Evolutionary conservation across 2,888 invertebrate species (phyloP).

Genomic region (Drosophila bunnanda): DNA sequence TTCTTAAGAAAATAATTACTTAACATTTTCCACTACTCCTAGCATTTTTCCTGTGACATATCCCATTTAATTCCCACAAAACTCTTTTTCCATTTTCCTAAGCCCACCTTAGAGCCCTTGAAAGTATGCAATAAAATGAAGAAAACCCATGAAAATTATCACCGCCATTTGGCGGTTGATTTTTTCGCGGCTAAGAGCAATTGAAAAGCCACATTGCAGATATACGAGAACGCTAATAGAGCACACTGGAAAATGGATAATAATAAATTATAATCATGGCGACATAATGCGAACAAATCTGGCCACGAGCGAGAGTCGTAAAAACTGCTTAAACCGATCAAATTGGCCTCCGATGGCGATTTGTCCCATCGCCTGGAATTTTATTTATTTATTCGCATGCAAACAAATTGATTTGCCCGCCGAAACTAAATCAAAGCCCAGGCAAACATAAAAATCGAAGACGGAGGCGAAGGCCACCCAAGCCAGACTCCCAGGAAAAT

Average conservation of each 20-base stretch:
- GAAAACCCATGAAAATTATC: conserved; percentile 8
- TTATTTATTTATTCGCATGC: conserved; percentile 75
- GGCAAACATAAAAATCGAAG: conserved; percentile 58
- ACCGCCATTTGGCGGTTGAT: conserved; percentile 46
- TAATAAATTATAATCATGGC: conserved; percentile 73
- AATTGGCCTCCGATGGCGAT: conserved; percentile 76
- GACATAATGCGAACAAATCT: conserved; percentile 71
- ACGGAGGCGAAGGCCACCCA: conserved; percentile 4
- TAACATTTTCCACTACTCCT: neutral
- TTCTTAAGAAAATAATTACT: neutral
- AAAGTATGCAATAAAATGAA: conserved; percentile 51
- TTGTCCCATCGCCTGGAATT: conserved; percentile 61
- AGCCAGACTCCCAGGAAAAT: conserved; percentile 23
- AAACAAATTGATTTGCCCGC: conserved; percentile 73
- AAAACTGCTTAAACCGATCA: conserved; percentile 73
- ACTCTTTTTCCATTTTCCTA: neutral
- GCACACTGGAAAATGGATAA: conserved; percentile 60
- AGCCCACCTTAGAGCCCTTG: conserved; percentile 17
- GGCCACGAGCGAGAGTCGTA: conserved; percentile 70
- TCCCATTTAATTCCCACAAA: too few relatives aligned
- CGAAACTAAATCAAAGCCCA: conserved; percentile 73
- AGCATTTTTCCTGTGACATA: too few relatives aligned
- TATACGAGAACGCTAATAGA: conserved; percentile 13
- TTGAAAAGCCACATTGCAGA: conserved; percentile 52
- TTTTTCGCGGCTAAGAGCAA: conserved; percentile 22